phyloP scores from a whole-genome alignment of 2,888 invertebrate species.

The Harmothoe impar region DNA sequence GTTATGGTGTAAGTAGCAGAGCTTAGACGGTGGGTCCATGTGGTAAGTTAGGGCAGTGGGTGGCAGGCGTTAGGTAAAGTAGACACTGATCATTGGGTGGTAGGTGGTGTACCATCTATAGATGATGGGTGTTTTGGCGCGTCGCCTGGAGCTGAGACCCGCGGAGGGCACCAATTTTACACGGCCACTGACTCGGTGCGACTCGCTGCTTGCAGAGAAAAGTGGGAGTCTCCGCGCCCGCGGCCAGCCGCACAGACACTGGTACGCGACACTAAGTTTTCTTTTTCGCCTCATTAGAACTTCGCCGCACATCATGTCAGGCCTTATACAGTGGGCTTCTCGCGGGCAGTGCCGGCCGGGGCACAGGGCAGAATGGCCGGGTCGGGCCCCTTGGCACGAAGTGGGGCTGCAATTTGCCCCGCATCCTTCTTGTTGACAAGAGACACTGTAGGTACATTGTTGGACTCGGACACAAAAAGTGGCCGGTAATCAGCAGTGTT shows the following conservation, averaged over 20 bases:
- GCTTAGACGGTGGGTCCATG: too few species aligned
- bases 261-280: constrained; percentile 56
- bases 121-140: not conserved
- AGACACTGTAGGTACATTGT: constrained; percentile 55
- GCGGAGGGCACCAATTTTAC: constrained; percentile 39
- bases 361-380: not conserved
- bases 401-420: not conserved
- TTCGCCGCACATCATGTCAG: constrained; percentile 59
- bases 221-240: not conserved
- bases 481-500: constrained; percentile 25
- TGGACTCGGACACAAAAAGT: constrained; percentile 40
- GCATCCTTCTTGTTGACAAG: not conserved
- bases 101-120: not conserved
- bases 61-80: not conserved
- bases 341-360: not conserved
- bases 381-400: not conserved
- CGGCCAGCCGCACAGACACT: not conserved
- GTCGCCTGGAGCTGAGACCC: not conserved
- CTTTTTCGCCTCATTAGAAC: constrained; percentile 58
- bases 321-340: not conserved
- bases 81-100: not conserved
- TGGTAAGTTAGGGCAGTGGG: not conserved
- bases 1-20: too few species aligned
- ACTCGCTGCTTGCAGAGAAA: constrained; percentile 35
- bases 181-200: constrained; percentile 52